Evolutionary conservation across 2,888 invertebrate species (phyloP), one percentile per base, ranked within the genome.

Genomic region (Amphipyra tragopoginis): DNA sequence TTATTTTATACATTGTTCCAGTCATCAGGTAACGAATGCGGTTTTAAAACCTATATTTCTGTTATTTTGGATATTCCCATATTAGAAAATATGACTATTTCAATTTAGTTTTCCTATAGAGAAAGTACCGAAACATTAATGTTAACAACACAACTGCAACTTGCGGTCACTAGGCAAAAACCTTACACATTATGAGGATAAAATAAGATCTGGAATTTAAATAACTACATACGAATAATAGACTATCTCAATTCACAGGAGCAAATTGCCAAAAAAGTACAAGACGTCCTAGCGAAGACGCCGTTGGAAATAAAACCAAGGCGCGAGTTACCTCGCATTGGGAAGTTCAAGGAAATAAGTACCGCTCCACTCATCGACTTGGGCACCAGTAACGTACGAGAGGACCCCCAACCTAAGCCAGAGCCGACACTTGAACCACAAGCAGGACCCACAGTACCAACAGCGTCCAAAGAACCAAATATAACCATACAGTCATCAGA

Each of bases 251-350:
- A 21, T 53, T 58, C 33, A 71, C 94, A 97, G 96, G 96, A 96
- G 57, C 97, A 97, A 87, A 97, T 98, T 49, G 95, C 95, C 33
- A 95, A 96, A 54, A 97, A 97, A 90, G 97, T 98, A 10, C 93
- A 96, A 66, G 95, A 95, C 49, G 97, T 97, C 0, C 90, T 98
- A 43, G 95, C 96, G 29, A 96, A 96, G 72, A 97, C 97, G 0
- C 98, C 98, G 0, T 91, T 98, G 1, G 95, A 96, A 67, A 92
- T 94, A 38, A 87, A 87, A 69, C 93, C 93, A 1, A 84, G 93
- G 0, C 80, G 90, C 0, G 90, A 90, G 54, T 77, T 91, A 39
- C 93, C 93, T 0, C 81, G 89, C 9, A 84, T 93, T 11, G 89
- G 90, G 0, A 86, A 89, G 48, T 79, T 90, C 13, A 86, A 87